A percentile compares a stretch with the other conserved stretches of the same genome.
These are phyloP conservation scores for Archivesica marissinica DNA, from an alignment of 1,140 invertebrate species.

Conservation along the genomic window DNA sequence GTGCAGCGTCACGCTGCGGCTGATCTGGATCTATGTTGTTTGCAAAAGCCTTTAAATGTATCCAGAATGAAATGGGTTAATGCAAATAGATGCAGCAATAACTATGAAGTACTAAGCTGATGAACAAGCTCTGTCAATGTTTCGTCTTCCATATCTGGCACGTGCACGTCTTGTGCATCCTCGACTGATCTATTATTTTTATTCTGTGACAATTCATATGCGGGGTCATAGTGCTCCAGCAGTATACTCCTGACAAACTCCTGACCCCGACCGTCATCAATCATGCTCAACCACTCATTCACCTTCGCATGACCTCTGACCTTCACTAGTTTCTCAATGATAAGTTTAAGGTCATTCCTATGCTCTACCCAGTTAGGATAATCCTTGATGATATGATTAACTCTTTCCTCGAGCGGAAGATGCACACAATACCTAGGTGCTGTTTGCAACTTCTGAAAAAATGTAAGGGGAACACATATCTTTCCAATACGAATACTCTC, in stretches of 20 bases:
- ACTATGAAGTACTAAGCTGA: neutral
- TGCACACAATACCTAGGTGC: slow-evolving; percentile 62
- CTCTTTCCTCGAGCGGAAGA: slow-evolving; percentile 70
- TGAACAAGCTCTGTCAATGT: slow-evolving; percentile 1
- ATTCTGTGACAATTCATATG: slow-evolving; percentile 69
- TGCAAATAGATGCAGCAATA: too few species aligned
- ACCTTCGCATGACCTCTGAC: slow-evolving; percentile 18
- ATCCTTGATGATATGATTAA: slow-evolving; percentile 68
- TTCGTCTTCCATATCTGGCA: slow-evolving; percentile 18
- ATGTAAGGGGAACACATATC: slow-evolving; percentile 56
- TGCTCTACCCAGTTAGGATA: slow-evolving; percentile 71
- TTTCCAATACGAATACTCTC: slow-evolving; percentile 72
- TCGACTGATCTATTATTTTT: slow-evolving; percentile 58
- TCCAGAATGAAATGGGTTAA: too few species aligned
- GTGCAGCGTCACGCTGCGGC: too few species aligned
- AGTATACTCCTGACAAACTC: slow-evolving; percentile 71
- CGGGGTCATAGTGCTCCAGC: slow-evolving; percentile 73
- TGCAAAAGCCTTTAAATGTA: too few species aligned
- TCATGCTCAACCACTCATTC: slow-evolving; percentile 64
- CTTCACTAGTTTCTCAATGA: slow-evolving; percentile 60
- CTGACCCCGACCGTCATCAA: slow-evolving; percentile 65
- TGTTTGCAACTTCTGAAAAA: slow-evolving; percentile 67
- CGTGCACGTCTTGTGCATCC: neutral
- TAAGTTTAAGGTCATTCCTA: slow-evolving; percentile 58
- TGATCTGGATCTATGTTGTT: too few species aligned